Percentiles rank a stretch among this genome's conserved stretches.
Evolutionary conservation across 2,888 invertebrate genomes (phyloP).

Genomic region (Scaeva pyrastri): DNA sequence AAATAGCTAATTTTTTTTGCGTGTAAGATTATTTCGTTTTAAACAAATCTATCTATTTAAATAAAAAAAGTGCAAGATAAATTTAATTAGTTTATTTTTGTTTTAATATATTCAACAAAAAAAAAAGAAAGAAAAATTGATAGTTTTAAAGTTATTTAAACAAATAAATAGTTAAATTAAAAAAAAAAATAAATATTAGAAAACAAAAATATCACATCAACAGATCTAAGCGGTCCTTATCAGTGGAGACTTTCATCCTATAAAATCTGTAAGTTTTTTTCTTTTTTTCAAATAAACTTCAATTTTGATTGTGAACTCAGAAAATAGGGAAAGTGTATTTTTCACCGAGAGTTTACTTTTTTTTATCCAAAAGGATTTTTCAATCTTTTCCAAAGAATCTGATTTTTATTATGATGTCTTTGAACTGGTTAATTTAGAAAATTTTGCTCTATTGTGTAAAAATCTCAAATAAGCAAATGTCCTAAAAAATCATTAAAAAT

Average conservation of each 20-base stretch:
- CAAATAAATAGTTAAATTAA: slow-evolving; percentile 2
- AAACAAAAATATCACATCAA: background rate
- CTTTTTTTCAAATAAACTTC: background rate
- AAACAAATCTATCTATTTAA: slow-evolving; percentile 6
- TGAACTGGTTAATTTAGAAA: too few relatives aligned
- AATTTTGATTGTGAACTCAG: too few relatives aligned
- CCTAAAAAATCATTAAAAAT: too few relatives aligned
- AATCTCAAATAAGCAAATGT: too few relatives aligned
- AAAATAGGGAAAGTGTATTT: too few relatives aligned
- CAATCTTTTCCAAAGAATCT: too few relatives aligned
- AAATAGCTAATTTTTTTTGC: slow-evolving; percentile 42
- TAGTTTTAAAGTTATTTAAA: background rate
- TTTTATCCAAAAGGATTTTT: too few relatives aligned
- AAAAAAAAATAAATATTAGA: background rate
- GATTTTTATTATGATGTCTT: too few relatives aligned
- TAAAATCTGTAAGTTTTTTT: slow-evolving; percentile 46
- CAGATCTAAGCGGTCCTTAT: background rate
- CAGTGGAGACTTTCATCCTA: slow-evolving; percentile 9
- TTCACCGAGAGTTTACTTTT: too few relatives aligned
- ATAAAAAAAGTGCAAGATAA: slow-evolving; percentile 35
- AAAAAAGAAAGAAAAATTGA: background rate
- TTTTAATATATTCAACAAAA: slow-evolving; percentile 11
- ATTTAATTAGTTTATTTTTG: slow-evolving; percentile 3
- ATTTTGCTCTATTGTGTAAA: too few relatives aligned
- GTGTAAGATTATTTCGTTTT: slow-evolving; percentile 5